These are phyloP conservation scores for Caenorhabditis imperialis DNA, from an alignment of 2,888 invertebrate species.

Conservation along the genomic window DNA sequence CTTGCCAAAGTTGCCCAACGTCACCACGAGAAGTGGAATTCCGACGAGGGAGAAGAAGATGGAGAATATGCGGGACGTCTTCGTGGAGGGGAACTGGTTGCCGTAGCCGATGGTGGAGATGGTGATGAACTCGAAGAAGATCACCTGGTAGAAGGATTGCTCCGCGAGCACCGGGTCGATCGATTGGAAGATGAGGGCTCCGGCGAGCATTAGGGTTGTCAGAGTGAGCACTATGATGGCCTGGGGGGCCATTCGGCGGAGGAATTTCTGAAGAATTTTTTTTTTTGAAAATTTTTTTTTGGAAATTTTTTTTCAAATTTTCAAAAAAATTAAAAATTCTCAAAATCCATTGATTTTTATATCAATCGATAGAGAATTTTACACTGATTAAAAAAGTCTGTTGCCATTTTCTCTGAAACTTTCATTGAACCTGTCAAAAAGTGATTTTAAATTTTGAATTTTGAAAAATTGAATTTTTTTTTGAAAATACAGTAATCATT, in stretches of 20 bases:
- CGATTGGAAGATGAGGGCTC: constrained; percentile 48
- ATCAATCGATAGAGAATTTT: too few species aligned
- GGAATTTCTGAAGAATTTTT: constrained; percentile 21
- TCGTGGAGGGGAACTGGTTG: constrained; percentile 63
- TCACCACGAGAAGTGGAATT: constrained; percentile 59
- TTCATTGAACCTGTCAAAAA: too few species aligned
- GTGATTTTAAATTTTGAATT: too few species aligned
- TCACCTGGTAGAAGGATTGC: constrained; percentile 50
- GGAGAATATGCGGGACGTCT: constrained; percentile 55
- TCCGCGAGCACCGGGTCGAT: constrained; percentile 48
- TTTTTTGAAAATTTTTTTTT: too few species aligned
- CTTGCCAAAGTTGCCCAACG: constrained; percentile 60
- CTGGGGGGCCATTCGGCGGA: constrained; percentile 52
- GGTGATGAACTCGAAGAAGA: constrained; percentile 63
- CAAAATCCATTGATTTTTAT: too few species aligned
- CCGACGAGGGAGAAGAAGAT: constrained; percentile 62
- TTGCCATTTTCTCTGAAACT: too few species aligned
- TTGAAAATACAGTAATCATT: too few species aligned
- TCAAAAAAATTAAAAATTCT: too few species aligned
- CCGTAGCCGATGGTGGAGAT: constrained; percentile 68
- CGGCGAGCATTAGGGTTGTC: constrained; percentile 25
- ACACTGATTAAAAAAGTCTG: too few species aligned
- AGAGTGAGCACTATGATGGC: constrained; percentile 39
- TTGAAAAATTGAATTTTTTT: too few species aligned
- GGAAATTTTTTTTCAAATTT: too few species aligned